These are phyloP conservation scores for Galagoides demidoff DNA, from an alignment of 2,797 vertebrate genomes.

Conservation along the genomic window DNA sequence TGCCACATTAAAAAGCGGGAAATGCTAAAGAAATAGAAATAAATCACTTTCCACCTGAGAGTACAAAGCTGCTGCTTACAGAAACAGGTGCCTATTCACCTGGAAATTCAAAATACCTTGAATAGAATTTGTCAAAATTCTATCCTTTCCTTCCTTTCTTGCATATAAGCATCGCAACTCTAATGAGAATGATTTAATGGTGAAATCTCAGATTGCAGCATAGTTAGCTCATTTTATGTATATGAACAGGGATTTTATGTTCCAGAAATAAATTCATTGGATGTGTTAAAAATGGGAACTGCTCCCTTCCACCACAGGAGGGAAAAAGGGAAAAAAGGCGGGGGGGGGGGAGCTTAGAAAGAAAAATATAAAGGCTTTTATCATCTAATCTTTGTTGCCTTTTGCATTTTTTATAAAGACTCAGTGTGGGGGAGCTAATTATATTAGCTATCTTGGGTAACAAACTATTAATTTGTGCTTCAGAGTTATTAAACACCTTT, in stretches of 20 bases:
- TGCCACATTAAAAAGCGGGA: background rate
- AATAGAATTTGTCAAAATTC: conserved; percentile 49
- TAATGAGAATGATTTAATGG: conserved; percentile 42
- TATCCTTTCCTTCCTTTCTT: conserved; percentile 43
- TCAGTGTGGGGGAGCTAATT: conserved; percentile 65
- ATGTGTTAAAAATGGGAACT: conserved; percentile 44
- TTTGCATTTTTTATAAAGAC: conserved; percentile 59
- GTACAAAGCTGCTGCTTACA: background rate
- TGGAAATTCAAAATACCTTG: background rate
- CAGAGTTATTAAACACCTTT: conserved; percentile 70
- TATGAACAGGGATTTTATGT: background rate
- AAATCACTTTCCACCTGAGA: conserved; percentile 12
- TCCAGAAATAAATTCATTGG: conserved; percentile 7
- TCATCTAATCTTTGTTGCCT: conserved; percentile 18
- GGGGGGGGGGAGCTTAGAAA: background rate
- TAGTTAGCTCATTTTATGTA: background rate
- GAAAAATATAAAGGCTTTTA: conserved; percentile 38
- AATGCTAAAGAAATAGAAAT: conserved; percentile 55
- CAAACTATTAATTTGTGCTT: conserved; percentile 78
- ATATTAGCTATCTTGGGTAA: conserved; percentile 71
- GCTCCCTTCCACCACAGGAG: background rate
- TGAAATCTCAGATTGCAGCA: background rate
- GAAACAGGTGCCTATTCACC: background rate
- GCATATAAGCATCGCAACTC: background rate
- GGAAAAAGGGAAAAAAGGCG: background rate